Conservation (phyloP, 1,140 invertebrate genomes). For the Chrysomallon squamiferum region DNA sequence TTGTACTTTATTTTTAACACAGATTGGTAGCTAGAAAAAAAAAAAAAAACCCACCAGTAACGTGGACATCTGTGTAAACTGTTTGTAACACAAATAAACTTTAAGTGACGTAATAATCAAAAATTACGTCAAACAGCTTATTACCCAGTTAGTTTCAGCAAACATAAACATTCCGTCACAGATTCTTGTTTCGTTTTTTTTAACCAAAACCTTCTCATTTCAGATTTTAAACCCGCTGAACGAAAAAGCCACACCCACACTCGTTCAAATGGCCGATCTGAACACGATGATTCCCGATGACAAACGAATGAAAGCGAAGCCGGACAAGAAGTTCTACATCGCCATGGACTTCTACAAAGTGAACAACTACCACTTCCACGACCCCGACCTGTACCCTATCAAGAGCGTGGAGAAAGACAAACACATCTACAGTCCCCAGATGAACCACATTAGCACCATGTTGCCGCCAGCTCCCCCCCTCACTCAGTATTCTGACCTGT, state of each 20-base stretch:
- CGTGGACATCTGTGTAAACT: too few relatives aligned
- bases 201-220: neutral
- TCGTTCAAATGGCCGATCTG: constrained; percentile 74
- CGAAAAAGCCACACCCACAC: constrained; percentile 64
- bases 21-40: too few relatives aligned
- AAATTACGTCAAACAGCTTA: too few relatives aligned
- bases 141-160: too few relatives aligned
- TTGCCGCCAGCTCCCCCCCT: constrained; percentile 79
- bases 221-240: constrained; percentile 62
- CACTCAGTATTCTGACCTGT: constrained; percentile 73
- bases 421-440: constrained; percentile 78
- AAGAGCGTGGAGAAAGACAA: constrained; percentile 27
- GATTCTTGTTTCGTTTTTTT: too few relatives aligned
- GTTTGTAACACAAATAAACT: too few relatives aligned
- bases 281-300: constrained; percentile 69
- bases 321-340: constrained; percentile 43
- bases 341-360: constrained; percentile 45
- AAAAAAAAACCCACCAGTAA: too few relatives aligned
- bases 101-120: too few relatives aligned
- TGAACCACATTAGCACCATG: constrained; percentile 85
- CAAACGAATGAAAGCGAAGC: constrained; percentile 65
- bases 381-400: constrained; percentile 26
- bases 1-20: too few relatives aligned
- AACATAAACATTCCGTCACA: too few relatives aligned
- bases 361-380: constrained; percentile 39